Conservation (phyloP, 2,888 invertebrate species). For the Dicyrtoma fusca region DNA sequence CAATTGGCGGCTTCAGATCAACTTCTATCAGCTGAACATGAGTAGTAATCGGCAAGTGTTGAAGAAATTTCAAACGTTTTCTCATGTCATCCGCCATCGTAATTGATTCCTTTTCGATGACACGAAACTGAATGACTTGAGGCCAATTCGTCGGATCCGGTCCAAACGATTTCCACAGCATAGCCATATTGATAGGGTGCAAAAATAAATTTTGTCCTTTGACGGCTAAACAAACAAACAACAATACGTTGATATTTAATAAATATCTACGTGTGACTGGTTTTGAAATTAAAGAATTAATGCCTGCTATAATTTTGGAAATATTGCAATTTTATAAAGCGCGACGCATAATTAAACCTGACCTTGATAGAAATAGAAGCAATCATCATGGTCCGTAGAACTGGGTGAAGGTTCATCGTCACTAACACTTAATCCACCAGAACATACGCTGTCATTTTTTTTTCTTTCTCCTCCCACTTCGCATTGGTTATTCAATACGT, state of each 20-base stretch:
- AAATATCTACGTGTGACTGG: too few relatives aligned
- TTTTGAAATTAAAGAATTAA: too few relatives aligned
- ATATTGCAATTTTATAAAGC: too few relatives aligned
- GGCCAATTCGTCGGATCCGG: conserved; percentile 75
- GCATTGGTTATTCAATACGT: too few relatives aligned
- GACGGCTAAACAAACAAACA: conserved; percentile 68
- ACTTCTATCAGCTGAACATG: conserved; percentile 90
- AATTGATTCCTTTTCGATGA: conserved; percentile 84
- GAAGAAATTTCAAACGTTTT: conserved; percentile 73
- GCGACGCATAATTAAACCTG: too few relatives aligned
- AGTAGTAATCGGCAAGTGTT: conserved; percentile 87
- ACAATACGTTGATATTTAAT: not conserved
- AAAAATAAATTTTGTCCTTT: conserved; percentile 93
- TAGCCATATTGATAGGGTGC: conserved; percentile 85
- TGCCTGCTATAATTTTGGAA: too few relatives aligned
- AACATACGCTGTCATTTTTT: conserved; percentile 58
- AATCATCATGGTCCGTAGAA: conserved; percentile 62
- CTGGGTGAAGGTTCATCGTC: conserved; percentile 43
- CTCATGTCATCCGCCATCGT: conserved; percentile 83
- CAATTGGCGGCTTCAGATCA: conserved; percentile 72
- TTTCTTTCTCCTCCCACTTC: conserved; percentile 39
- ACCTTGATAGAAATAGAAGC: conserved; percentile 85
- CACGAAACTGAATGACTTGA: conserved; percentile 70
- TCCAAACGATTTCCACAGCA: conserved; percentile 85
- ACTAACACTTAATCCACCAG: conserved; percentile 43